Evolutionary conservation across 2,888 invertebrate genomes (phyloP).

Genomic region (Tanaodytes sp.): DNA sequence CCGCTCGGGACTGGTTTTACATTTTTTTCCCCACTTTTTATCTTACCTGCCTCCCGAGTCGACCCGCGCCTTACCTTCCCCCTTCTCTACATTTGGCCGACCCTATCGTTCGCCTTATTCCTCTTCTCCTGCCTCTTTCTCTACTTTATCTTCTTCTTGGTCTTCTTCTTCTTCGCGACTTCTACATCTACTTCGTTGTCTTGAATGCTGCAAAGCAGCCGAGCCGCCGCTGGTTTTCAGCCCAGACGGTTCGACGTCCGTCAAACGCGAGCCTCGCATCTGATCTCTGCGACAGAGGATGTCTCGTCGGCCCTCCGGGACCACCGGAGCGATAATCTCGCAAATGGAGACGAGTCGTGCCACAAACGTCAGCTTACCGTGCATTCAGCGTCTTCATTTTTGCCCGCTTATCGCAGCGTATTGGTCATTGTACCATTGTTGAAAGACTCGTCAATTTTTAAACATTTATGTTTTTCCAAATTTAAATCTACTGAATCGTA

Average conservation of each 20-base stretch:
- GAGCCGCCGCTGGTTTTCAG: slow-evolving; percentile 32
- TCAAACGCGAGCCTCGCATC: slow-evolving; percentile 29
- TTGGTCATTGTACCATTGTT: not conserved
- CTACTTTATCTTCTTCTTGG: slow-evolving; percentile 15
- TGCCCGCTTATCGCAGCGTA: not conserved
- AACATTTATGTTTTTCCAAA: no score
- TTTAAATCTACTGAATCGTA: no score
- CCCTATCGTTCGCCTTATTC: slow-evolving; percentile 22
- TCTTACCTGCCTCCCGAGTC: slow-evolving; percentile 46
- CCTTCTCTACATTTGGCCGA: not conserved
- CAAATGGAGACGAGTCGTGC: slow-evolving; percentile 30
- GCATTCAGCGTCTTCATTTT: slow-evolving; percentile 16
- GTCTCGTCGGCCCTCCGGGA: slow-evolving; percentile 32
- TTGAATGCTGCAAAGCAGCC: slow-evolving; percentile 23
- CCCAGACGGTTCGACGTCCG: slow-evolving; percentile 51
- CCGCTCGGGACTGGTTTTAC: slow-evolving; percentile 56
- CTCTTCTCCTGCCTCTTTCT: slow-evolving; percentile 19
- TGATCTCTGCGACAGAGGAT: slow-evolving; percentile 7
- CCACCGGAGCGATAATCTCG: slow-evolving; percentile 33
- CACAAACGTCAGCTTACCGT: slow-evolving; percentile 9
- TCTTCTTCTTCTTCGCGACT: no score
- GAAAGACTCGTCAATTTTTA: not conserved
- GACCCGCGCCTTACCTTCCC: slow-evolving; percentile 16
- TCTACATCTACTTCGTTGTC: slow-evolving; percentile 11
- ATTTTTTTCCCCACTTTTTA: slow-evolving; percentile 53